phyloP scores from a whole-genome alignment of 2,888 invertebrate species.

The Parnassius smintheus region DNA sequence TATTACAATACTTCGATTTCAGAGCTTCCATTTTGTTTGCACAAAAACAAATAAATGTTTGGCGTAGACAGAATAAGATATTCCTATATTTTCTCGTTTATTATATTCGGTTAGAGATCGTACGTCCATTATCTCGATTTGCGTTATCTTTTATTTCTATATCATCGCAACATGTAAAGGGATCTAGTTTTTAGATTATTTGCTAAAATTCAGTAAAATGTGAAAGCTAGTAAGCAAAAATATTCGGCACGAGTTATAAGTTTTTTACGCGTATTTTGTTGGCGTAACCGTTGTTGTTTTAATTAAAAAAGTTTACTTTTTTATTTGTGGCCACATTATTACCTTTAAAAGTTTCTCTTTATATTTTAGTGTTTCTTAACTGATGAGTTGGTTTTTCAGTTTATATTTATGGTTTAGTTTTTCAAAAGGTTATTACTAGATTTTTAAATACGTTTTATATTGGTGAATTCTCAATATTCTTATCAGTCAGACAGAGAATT shows the following conservation, averaged over 20 bases:
- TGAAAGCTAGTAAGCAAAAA: conserved; percentile 13
- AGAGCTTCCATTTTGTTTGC: not conserved
- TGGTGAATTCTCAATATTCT: too few species aligned
- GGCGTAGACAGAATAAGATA: not conserved
- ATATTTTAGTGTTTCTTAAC: too few species aligned
- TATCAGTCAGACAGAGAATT: too few species aligned
- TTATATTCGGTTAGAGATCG: not conserved
- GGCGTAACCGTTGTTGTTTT: conserved; percentile 24
- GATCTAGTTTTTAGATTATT: too few species aligned
- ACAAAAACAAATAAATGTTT: not conserved
- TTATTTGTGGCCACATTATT: too few species aligned
- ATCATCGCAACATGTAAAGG: too few species aligned
- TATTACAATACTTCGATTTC: not conserved
- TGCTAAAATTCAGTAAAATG: not conserved
- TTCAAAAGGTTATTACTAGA: too few species aligned
- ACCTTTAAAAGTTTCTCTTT: too few species aligned
- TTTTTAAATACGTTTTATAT: too few species aligned
- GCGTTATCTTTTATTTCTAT: too few species aligned
- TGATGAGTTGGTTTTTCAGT: too few species aligned
- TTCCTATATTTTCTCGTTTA: not conserved
- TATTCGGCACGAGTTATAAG: conserved; percentile 5
- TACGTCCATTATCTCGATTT: conserved; percentile 4
- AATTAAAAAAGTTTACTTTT: not conserved
- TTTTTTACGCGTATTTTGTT: conserved; percentile 13
- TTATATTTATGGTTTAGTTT: too few species aligned